Conservation (phyloP, 2,888 invertebrate species). For the Perithous albicinctus region DNA sequence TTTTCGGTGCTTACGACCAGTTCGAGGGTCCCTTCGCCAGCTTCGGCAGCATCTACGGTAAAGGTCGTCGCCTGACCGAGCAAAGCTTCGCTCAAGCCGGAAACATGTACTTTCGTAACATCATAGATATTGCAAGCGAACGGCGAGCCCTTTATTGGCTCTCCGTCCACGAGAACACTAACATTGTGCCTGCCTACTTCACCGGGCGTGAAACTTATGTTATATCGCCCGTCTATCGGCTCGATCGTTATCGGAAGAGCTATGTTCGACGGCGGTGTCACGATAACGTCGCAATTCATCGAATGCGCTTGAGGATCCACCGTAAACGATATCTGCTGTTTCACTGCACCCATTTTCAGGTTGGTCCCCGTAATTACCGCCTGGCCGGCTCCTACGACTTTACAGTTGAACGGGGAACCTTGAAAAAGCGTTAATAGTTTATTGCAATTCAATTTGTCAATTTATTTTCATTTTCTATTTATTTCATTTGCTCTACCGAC, state of each 20-base stretch:
- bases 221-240: conserved; percentile 88
- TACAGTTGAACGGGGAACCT: conserved; percentile 97
- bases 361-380: conserved; percentile 89
- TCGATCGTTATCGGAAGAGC: conserved; percentile 91
- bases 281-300: conserved; percentile 85
- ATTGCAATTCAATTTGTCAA: neutral
- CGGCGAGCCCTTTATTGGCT: conserved; percentile 95
- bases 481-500: neutral
- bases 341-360: conserved; percentile 89
- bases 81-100: conserved; percentile 81
- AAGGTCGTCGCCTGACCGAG: conserved; percentile 95
- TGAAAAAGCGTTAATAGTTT: conserved; percentile 73
- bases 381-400: conserved; percentile 90
- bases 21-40: conserved; percentile 97
- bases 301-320: conserved; percentile 86
- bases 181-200: conserved; percentile 95
- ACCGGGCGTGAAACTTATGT: conserved; percentile 92
- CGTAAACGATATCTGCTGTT: conserved; percentile 87
- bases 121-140: conserved; percentile 98
- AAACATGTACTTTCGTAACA: conserved; percentile 88
- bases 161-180: conserved; percentile 92
- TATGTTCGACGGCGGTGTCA: conserved; percentile 94
- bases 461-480: neutral
- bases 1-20: conserved; percentile 96
- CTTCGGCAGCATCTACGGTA: conserved; percentile 97